These are phyloP conservation scores for Periphyllus acericola DNA, from an alignment of 2,888 invertebrate species.

Conservation along the genomic window DNA sequence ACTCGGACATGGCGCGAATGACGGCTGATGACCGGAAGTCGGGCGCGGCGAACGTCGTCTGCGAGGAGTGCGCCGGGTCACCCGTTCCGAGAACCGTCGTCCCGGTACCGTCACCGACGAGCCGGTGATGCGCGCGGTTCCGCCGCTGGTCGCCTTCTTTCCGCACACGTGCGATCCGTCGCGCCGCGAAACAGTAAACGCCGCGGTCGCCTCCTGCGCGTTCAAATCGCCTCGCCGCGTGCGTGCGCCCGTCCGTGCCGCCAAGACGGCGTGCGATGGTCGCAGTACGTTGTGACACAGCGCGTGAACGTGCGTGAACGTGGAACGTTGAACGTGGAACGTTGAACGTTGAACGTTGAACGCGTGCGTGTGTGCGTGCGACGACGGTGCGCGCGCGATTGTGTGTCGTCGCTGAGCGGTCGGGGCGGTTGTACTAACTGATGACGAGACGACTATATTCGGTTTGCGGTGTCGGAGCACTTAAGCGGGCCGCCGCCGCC, in stretches of 20 bases:
- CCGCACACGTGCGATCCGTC: too few relatives aligned
- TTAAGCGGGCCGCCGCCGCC: conserved; percentile 51
- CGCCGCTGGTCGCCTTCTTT: too few relatives aligned
- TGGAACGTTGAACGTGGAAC: too few relatives aligned
- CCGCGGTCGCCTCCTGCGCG: too few relatives aligned
- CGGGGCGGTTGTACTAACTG: conserved; percentile 23
- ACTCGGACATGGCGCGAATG: conserved; percentile 64
- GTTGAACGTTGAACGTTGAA: too few relatives aligned
- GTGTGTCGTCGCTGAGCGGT: conserved; percentile 49
- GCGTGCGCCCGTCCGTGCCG: too few relatives aligned
- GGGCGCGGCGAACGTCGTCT: neutral
- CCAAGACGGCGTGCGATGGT: too few relatives aligned
- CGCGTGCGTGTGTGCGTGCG: neutral
- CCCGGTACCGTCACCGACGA: conserved; percentile 18
- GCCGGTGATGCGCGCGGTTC: conserved; percentile 3
- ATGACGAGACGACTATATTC: conserved; percentile 31
- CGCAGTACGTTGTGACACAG: too few relatives aligned
- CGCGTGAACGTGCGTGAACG: neutral
- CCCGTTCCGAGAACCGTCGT: conserved; percentile 15
- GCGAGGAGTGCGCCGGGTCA: neutral
- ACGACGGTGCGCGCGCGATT: conserved; percentile 53
- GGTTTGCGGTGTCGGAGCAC: conserved; percentile 59
- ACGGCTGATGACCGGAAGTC: neutral
- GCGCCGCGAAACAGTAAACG: too few relatives aligned
- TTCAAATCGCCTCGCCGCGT: too few relatives aligned